Percentiles rank a stretch among this genome's conserved stretches.
These are phyloP conservation scores for Syngnathus floridae DNA, from an alignment of 2,113 vertebrate species.

Conservation along the genomic window DNA sequence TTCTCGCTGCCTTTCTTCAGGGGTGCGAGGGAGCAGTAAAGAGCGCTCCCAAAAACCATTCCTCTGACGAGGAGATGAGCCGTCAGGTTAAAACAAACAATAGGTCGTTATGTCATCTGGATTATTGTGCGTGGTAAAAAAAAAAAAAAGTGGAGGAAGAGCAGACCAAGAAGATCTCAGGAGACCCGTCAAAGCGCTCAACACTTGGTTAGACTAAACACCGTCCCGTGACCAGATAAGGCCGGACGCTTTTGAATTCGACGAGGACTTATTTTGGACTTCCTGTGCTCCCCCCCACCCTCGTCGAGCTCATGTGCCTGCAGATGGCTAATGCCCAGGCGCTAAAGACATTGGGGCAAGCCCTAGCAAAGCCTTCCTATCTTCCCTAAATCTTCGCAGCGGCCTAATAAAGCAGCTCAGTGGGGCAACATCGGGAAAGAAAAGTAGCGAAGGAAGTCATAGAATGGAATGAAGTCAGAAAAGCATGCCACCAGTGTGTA, in stretches of 20 bases:
- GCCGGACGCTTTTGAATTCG: conserved; percentile 38
- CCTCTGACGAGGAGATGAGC: conserved; percentile 51
- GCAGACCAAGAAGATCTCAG: conserved; percentile 3
- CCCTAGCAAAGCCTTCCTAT: conserved; percentile 39
- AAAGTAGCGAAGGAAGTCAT: conserved; percentile 15
- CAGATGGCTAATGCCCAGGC: conserved; percentile 59
- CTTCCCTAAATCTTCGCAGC: conserved; percentile 43
- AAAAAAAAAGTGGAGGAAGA: conserved; percentile 21
- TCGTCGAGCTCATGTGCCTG: conserved; percentile 46
- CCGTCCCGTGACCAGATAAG: conserved; percentile 50
- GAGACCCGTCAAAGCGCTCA: conserved; percentile 23
- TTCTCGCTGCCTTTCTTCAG: conserved; percentile 50
- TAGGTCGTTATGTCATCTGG: conserved; percentile 53
- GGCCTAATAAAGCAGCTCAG: conserved; percentile 39
- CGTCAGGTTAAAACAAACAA: conserved; percentile 57
- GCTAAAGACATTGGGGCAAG: conserved; percentile 47
- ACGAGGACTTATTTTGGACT: conserved; percentile 53
- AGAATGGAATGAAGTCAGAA: not conserved
- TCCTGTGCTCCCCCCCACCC: conserved; percentile 38
- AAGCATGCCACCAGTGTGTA: not conserved
- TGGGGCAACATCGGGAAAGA: conserved; percentile 5
- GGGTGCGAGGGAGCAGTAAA: conserved; percentile 65
- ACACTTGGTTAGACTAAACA: conserved; percentile 31
- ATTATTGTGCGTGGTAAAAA: conserved; percentile 40
- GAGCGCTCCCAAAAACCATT: conserved; percentile 33